phyloP scores from a whole-genome alignment of 2,888 invertebrate genomes.

The Gymnocheta viridis region DNA sequence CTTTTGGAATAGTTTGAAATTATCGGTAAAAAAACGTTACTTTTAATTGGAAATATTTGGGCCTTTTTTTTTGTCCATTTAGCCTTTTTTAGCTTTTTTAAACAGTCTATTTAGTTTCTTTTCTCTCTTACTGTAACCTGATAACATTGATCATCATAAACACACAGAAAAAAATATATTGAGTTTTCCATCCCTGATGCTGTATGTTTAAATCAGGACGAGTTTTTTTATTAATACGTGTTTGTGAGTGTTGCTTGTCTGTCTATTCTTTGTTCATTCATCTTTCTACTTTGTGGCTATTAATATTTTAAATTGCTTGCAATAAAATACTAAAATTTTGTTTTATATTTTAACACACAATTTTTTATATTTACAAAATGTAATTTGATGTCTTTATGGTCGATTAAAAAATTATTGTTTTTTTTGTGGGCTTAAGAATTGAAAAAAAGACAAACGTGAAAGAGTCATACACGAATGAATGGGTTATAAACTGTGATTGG shows the following conservation, averaged over 20 bases:
- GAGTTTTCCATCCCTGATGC: background rate
- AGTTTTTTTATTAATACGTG: background rate
- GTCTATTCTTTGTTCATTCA: conserved; percentile 39
- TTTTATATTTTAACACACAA: conserved; percentile 36
- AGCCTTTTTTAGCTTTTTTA: too few species aligned
- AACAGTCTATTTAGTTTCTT: too few species aligned
- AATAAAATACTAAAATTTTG: conserved; percentile 77
- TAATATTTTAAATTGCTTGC: conserved; percentile 77
- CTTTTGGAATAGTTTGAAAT: too few species aligned
- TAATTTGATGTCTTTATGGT: conserved; percentile 78
- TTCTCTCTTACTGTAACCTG: too few species aligned
- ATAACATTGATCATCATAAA: too few species aligned
- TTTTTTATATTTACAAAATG: conserved; percentile 70
- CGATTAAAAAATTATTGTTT: conserved; percentile 74
- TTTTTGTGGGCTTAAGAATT: conserved; percentile 54
- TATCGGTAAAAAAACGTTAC: too few species aligned
- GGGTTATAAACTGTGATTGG: conserved; percentile 53
- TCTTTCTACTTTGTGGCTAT: conserved; percentile 71
- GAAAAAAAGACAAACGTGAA: background rate
- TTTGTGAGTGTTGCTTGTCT: conserved; percentile 59
- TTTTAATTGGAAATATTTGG: too few species aligned
- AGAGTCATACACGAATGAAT: conserved; percentile 19
- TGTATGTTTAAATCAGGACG: background rate
- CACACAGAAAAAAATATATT: background rate
- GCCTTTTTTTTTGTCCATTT: too few species aligned